These are phyloP conservation scores for Myrmecobius fasciatus DNA, from an alignment of 2,113 vertebrate species.

Conservation along the genomic window DNA sequence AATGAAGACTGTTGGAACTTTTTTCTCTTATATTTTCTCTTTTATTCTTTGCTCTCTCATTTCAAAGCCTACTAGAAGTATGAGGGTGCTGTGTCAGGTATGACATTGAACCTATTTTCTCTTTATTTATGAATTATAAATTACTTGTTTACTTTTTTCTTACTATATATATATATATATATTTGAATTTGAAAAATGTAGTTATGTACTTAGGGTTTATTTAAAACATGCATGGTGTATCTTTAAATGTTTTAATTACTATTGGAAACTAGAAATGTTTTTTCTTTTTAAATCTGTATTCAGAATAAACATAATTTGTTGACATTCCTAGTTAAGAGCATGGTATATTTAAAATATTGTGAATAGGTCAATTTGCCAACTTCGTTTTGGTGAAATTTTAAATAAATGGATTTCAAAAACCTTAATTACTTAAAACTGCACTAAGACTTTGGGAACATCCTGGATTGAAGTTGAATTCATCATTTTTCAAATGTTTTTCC, in stretches of 20 bases:
- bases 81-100: slow-evolving; percentile 99
- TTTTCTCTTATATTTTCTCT: slow-evolving; percentile 86
- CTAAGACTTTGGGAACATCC: background rate
- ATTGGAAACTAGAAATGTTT: slow-evolving; percentile 50
- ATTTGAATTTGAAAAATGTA: slow-evolving; percentile 67
- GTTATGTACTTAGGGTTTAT: slow-evolving; percentile 49
- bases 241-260: slow-evolving; percentile 55
- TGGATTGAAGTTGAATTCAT: background rate
- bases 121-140: slow-evolving; percentile 82
- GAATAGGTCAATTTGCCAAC: slow-evolving; percentile 41
- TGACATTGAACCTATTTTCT: slow-evolving; percentile 89
- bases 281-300: slow-evolving; percentile 46
- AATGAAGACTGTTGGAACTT: slow-evolving; percentile 81
- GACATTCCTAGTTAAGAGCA: slow-evolving; percentile 43
- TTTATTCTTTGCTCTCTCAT: slow-evolving; percentile 95
- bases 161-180: no score
- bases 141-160: slow-evolving; percentile 40
- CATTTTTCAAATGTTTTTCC: slow-evolving; percentile 23
- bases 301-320: slow-evolving; percentile 39
- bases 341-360: slow-evolving; percentile 68
- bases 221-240: slow-evolving; percentile 43
- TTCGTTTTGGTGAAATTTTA: slow-evolving; percentile 48
- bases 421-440: background rate
- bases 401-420: slow-evolving; percentile 13
- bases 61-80: slow-evolving; percentile 99